Evolutionary conservation across 2,113 vertebrate genomes (phyloP), one percentile per base, ranked within the genome.

Genomic region (Leuciscus idus): DNA sequence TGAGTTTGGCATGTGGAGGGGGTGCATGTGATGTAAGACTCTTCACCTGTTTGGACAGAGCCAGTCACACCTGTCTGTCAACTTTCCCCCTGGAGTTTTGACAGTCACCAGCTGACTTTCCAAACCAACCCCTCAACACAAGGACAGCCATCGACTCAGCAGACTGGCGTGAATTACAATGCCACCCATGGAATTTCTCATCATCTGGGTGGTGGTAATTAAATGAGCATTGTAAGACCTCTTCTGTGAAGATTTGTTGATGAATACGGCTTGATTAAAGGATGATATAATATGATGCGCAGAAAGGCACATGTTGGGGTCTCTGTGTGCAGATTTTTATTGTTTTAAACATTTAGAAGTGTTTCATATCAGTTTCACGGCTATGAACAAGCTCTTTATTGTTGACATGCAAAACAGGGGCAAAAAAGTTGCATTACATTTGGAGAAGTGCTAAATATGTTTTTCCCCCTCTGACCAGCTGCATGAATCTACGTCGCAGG

Each of bases 1-100:
- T 75, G 55, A 33, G 21, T 48, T 19, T 19, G 12, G 17, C 62
- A 52, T 84, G 50, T 36, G 81, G 33, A 33, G 59, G 39, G n/a
- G 61, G 43, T 26, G 39, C 66, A 33, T 64, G 10, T 66, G 28
- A 48, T 66, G 57, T 48, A 28, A 28, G 55, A 30, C 52, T 64
- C 70, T 80, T 88, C 70, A 87, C 70, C 85, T 85, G 83, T 81
- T 74, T 79, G 48, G 78, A 43, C 10, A 8, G 46, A 72, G 81
- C 77, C 26, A 9, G 70, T 82, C 68, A 48, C 84, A 82, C 87
- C 84, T 86, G 85, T 86, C 52, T 64, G 77, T 62, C 72, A 43
- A 6, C 84, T 86, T 75, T 86, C 30, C 75, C 68, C 72, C 11
- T 64, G 9, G 39, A 78, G 72, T 26, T 62, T 62, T 55, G 43